A percentile compares a stretch with the other conserved stretches of the same genome.
Evolutionary conservation across 2,888 invertebrate species (phyloP).

Genomic region (Sminthurinus aureus): DNA sequence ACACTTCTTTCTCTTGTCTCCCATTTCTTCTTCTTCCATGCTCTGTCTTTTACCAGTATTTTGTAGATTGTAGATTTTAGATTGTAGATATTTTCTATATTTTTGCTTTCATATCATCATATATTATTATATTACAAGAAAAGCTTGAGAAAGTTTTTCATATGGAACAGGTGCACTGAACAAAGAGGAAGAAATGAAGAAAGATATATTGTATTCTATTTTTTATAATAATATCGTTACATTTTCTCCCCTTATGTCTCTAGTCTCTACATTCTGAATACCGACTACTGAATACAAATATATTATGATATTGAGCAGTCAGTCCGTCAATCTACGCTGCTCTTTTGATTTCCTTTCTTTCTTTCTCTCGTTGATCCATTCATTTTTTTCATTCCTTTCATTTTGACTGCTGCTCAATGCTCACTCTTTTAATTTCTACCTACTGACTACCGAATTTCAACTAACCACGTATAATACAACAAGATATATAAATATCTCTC

Average conservation of each 20-base stretch:
- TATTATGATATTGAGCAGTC: background rate
- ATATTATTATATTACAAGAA: constrained; percentile 33
- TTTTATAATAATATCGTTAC: background rate
- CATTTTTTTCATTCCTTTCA: background rate
- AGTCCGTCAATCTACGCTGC: background rate
- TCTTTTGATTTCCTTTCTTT: background rate
- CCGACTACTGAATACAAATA: background rate
- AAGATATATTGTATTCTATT: background rate
- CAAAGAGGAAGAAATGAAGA: background rate
- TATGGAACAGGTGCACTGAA: constrained; percentile 41
- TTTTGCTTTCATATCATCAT: constrained; percentile 9
- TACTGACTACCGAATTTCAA: too few relatives aligned
- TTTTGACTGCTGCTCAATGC: too few relatives aligned
- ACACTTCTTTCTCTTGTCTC: too few relatives aligned
- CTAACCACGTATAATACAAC: too few relatives aligned
- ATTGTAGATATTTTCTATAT: too few relatives aligned
- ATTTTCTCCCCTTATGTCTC: background rate
- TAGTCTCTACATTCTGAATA: too few relatives aligned
- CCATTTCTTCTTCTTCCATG: too few relatives aligned
- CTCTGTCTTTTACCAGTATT: too few relatives aligned
- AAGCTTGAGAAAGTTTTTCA: constrained; percentile 43
- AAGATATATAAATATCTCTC: too few relatives aligned
- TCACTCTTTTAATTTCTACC: too few relatives aligned
- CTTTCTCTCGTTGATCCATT: background rate
- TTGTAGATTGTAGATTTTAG: too few relatives aligned